A percentile compares a stretch with the other conserved stretches of the same genome.
Conservation (phyloP, 1,140 invertebrate genomes). For the Aphaenogaster rudis region DNA sequence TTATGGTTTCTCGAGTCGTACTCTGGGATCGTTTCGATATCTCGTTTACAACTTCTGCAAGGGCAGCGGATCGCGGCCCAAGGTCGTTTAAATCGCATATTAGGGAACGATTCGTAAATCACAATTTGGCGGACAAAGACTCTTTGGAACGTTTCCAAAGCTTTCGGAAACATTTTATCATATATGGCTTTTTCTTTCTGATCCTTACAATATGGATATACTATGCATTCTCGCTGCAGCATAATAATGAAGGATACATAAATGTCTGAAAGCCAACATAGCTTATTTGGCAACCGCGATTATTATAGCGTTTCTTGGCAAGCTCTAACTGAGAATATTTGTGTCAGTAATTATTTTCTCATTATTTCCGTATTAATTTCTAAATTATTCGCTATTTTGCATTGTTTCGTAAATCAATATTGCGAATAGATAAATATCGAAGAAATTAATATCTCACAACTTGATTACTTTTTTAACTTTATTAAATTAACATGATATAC, state of each 20-base stretch:
- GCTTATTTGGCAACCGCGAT: constrained; percentile 25
- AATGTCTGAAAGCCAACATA: neutral
- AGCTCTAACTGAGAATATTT: neutral
- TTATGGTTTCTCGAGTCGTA: constrained; percentile 51
- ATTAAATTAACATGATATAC: neutral
- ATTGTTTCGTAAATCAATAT: neutral
- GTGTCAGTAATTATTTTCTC: neutral
- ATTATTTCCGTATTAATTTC: neutral
- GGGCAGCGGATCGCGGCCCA: neutral
- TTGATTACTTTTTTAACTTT: constrained; percentile 11
- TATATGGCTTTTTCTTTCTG: neutral
- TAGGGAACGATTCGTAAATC: constrained; percentile 31
- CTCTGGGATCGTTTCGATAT: constrained; percentile 31
- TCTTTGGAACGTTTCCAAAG: constrained; percentile 64
- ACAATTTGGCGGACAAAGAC: constrained; percentile 67
- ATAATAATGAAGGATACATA: constrained; percentile 29
- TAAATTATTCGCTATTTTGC: neutral
- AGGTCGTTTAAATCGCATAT: constrained; percentile 54
- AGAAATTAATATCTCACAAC: neutral
- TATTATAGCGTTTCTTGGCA: constrained; percentile 25
- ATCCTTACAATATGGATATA: constrained; percentile 15
- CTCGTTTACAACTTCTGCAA: constrained; percentile 50
- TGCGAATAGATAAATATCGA: neutral
- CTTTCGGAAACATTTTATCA: constrained; percentile 55
- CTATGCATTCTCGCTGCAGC: constrained; percentile 15